phyloP scores from a whole-genome alignment of 2,888 invertebrate species.

The Cephalotes varians region DNA sequence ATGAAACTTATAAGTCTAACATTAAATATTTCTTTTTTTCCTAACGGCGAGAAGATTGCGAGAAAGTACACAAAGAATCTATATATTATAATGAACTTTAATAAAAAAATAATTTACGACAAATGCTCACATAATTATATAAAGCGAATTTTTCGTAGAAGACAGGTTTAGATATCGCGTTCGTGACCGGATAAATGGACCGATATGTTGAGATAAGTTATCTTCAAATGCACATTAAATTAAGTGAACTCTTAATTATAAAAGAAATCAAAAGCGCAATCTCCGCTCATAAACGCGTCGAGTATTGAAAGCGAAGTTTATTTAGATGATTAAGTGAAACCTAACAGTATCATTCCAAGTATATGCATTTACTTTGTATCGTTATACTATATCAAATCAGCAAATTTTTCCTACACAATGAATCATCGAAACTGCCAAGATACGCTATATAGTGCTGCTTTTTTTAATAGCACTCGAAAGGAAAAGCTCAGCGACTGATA shows the following conservation, averaged over 20 bases:
- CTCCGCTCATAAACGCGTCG: slow-evolving; percentile 57
- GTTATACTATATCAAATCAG: slow-evolving; percentile 65
- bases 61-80: slow-evolving; percentile 8
- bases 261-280: not conserved
- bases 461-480: slow-evolving; percentile 47
- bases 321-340: slow-evolving; percentile 62
- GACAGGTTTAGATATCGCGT: slow-evolving; percentile 44
- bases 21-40: slow-evolving; percentile 27
- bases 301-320: slow-evolving; percentile 16
- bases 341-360: slow-evolving; percentile 81
- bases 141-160: slow-evolving; percentile 45
- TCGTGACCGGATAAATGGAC: slow-evolving; percentile 56
- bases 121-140: slow-evolving; percentile 58
- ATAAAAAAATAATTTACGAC: slow-evolving; percentile 43
- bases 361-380: slow-evolving; percentile 80
- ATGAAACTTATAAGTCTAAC: slow-evolving; percentile 25
- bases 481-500: slow-evolving; percentile 60
- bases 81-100: slow-evolving; percentile 40
- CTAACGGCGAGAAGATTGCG: slow-evolving; percentile 18
- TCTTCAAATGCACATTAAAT: slow-evolving; percentile 19
- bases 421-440: slow-evolving; percentile 77
- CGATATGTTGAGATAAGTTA: slow-evolving; percentile 22
- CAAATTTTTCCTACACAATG: slow-evolving; percentile 73
- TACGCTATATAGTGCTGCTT: slow-evolving; percentile 53
- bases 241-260: not conserved